Base-by-base conservation (phyloP, 2,888 invertebrate genomes). In the Subacronicta megacephala region DNA sequence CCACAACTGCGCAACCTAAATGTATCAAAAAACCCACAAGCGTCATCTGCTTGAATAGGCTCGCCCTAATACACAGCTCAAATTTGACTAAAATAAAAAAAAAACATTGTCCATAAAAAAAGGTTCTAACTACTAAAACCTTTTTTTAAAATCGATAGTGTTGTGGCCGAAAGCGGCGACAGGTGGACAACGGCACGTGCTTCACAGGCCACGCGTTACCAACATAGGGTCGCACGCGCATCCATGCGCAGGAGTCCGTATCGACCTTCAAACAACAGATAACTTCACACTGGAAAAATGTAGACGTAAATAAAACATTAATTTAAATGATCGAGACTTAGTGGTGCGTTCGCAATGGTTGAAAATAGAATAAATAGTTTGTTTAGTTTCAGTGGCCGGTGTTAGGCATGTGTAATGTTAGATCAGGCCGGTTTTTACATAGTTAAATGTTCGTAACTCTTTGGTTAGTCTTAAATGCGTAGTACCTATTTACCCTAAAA, bases 281-380 rank as follows among this genome's bases (percentile, higher is more conserved):
- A 70, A 60, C 54, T 73, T 55, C 57, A 59, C 61, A 44, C 49
- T 50, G 46, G 47, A 72, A 72, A 75, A 75, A 77, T 75, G 62
- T 69, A 75, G 68, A 77, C 69, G 65, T 75, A 75, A 75, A 75
- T 75, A 75, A 77, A 75, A 60, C 75, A 77, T 75, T 75, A 77
- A 75, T 75, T 77, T 68, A 54, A 70, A 55, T 67, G 75, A 72
- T 77, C 61, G 62, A 75, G 75, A 77, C 65, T 75, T 75, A 74
- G 64, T 73, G 62, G 43, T 62, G 54, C 58, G 61, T 54, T 63
- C 58, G 65, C 56, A 67, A 77, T 75, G 55, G 52, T 63, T 70
- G 46, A 54, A 75, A 77, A 77, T 75, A 75, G 72, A 75, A 77
- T 77, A 68, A 71, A 75, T 64, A 73, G 77, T 74, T 72, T 75